These are phyloP conservation scores for Argyresthia albistria DNA, from an alignment of 2,888 invertebrate genomes.

Conservation along the genomic window DNA sequence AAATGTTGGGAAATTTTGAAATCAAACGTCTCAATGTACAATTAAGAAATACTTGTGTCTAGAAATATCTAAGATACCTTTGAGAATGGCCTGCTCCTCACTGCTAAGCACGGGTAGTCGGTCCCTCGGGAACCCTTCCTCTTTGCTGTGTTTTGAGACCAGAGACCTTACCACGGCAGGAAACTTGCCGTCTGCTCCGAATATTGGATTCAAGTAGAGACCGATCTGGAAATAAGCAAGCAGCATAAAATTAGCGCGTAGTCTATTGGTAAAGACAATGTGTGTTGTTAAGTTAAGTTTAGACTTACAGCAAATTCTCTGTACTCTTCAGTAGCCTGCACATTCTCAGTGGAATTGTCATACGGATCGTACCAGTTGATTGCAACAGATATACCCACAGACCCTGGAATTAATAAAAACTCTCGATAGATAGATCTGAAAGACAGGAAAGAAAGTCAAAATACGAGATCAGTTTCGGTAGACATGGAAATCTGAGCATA, in stretches of 20 bases:
- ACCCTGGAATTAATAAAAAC: conserved; percentile 26
- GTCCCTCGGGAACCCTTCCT: conserved; percentile 53
- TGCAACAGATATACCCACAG: conserved; percentile 35
- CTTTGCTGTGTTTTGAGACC: conserved; percentile 48
- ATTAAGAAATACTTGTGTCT: too few species aligned
- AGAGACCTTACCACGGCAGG: conserved; percentile 38
- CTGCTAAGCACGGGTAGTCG: conserved; percentile 56
- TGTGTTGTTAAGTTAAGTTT: too few species aligned
- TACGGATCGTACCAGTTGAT: conserved; percentile 38
- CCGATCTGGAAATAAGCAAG: conserved; percentile 33
- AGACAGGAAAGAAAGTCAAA: too few species aligned
- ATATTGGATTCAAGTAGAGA: conserved; percentile 50
- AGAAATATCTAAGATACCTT: too few species aligned
- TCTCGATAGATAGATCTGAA: too few species aligned
- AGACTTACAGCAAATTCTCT: conserved; percentile 40
- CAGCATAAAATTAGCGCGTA: too few species aligned
- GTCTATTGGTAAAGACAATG: too few species aligned
- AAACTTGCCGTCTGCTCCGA: not conserved
- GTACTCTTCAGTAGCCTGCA: conserved; percentile 37
- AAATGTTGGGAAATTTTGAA: too few species aligned
- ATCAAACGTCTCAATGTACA: too few species aligned
- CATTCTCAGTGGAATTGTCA: conserved; percentile 28
- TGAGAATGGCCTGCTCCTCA: conserved; percentile 13
- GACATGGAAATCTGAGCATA: too few species aligned
- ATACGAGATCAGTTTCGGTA: too few species aligned